Evolutionary conservation across 2,888 invertebrate species (phyloP).

Genomic region (Torymus texanus): DNA sequence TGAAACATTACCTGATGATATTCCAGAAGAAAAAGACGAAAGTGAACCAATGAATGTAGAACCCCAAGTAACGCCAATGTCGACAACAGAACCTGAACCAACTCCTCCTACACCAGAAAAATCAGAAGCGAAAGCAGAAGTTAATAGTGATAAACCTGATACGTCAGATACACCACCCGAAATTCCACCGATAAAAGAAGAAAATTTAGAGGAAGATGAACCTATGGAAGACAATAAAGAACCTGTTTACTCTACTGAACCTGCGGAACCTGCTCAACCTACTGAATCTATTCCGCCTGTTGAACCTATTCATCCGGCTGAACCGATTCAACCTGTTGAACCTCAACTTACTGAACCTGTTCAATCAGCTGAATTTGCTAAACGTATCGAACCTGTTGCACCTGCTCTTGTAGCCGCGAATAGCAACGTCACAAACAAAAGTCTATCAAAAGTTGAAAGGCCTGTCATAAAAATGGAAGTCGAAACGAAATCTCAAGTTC

Average conservation of each 20-base stretch:
- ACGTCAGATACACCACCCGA: neutral
- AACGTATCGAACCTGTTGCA: neutral
- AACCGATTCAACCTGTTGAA: too few species aligned
- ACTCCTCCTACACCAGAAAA: neutral
- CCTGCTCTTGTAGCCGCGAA: constrained; percentile 33
- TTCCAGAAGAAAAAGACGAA: constrained; percentile 39
- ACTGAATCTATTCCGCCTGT: too few species aligned
- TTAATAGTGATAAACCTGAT: neutral
- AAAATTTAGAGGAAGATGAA: constrained; percentile 47
- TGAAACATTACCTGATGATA: constrained; percentile 33
- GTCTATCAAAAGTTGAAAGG: constrained; percentile 38
- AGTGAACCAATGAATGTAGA: constrained; percentile 46
- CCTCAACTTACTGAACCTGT: neutral
- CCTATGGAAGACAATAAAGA: constrained; percentile 40
- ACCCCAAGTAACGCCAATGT: constrained; percentile 13
- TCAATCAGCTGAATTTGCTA: constrained; percentile 3
- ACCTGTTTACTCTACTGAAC: constrained; percentile 1
- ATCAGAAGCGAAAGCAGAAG: neutral
- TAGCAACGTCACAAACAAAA: constrained; percentile 18
- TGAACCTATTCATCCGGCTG: too few species aligned
- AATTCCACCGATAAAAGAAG: constrained; percentile 38
- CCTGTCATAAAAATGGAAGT: constrained; percentile 34
- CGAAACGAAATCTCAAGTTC: constrained; percentile 39
- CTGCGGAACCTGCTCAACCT: neutral
- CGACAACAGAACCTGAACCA: constrained; percentile 47